Evolutionary conservation across 2,113 vertebrate genomes (phyloP).

Genomic region (Garra rufa): DNA sequence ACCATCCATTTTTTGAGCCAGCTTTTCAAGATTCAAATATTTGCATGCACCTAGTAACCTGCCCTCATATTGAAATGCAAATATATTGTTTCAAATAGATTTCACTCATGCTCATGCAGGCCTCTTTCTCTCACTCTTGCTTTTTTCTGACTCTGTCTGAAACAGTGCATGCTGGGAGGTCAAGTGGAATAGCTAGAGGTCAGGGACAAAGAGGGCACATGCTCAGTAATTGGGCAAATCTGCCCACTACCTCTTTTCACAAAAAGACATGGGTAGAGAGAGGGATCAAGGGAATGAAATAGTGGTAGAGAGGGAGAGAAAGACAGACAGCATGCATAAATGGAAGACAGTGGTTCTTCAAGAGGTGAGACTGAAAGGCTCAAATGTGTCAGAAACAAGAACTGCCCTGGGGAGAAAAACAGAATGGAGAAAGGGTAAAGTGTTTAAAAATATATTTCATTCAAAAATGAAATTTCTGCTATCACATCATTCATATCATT

Average conservation of each 20-base stretch:
- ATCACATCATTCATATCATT: neutral
- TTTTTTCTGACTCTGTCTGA: slow-evolving; percentile 35
- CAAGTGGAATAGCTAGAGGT: slow-evolving; percentile 41
- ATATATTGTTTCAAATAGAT: slow-evolving; percentile 11
- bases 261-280: slow-evolving; percentile 24
- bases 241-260: slow-evolving; percentile 39
- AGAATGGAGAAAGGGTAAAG: neutral
- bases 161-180: slow-evolving; percentile 25
- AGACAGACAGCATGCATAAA: neutral
- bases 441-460: neutral
- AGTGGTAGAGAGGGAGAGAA: neutral
- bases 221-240: slow-evolving; percentile 41
- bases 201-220: slow-evolving; percentile 28
- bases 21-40: neutral
- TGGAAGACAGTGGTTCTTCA: slow-evolving; percentile 12
- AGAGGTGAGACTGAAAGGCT: slow-evolving; percentile 21
- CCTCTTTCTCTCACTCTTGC: neutral
- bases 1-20: neutral
- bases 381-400: slow-evolving; percentile 11
- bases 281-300: neutral
- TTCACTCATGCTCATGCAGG: neutral
- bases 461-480: neutral
- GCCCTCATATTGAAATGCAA: neutral
- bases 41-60: neutral
- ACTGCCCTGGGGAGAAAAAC: neutral